These are phyloP conservation scores for Meloe dianella DNA, from an alignment of 2,888 invertebrate genomes.

Conservation along the genomic window DNA sequence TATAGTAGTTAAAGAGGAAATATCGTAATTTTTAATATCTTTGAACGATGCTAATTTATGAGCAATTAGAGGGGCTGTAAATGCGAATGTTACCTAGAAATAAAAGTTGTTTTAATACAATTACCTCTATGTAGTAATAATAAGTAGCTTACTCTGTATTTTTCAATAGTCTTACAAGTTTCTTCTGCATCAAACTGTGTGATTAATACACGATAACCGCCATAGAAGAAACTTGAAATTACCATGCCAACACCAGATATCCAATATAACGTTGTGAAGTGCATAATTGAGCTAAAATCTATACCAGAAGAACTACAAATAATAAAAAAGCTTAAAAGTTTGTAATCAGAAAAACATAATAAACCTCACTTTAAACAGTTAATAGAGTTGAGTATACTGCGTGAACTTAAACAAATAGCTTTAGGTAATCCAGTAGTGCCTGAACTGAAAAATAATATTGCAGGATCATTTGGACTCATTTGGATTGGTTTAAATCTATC, in stretches of 20 bases:
- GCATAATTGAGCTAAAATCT: conserved; percentile 13
- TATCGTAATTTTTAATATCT: conserved; percentile 30
- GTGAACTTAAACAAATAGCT: conserved; percentile 46
- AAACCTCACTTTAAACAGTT: conserved; percentile 24
- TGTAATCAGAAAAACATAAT: background rate
- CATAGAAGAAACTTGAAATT: conserved; percentile 34
- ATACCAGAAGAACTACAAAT: background rate
- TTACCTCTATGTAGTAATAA: too few relatives aligned
- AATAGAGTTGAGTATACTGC: conserved; percentile 28
- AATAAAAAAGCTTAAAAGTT: background rate
- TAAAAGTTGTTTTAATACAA: background rate
- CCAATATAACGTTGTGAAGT: conserved; percentile 48
- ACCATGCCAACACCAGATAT: conserved; percentile 41
- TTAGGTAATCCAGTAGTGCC: conserved; percentile 52
- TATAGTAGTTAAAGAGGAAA: conserved; percentile 33
- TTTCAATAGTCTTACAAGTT: conserved; percentile 36
- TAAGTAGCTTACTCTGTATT: conserved; percentile 37
- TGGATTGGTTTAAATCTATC: conserved; percentile 16
- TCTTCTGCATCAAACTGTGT: conserved; percentile 38
- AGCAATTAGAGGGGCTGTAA: conserved; percentile 36
- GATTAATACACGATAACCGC: conserved; percentile 38
- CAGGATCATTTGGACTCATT: conserved; percentile 36
- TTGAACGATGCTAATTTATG: conserved; percentile 36
- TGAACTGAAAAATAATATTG: conserved; percentile 51
- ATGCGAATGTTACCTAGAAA: conserved; percentile 24